A percentile compares a stretch with the other conserved stretches of the same genome.
These are phyloP conservation scores for Atrina japonica DNA, from an alignment of 2,888 invertebrate species.

Conservation along the genomic window DNA sequence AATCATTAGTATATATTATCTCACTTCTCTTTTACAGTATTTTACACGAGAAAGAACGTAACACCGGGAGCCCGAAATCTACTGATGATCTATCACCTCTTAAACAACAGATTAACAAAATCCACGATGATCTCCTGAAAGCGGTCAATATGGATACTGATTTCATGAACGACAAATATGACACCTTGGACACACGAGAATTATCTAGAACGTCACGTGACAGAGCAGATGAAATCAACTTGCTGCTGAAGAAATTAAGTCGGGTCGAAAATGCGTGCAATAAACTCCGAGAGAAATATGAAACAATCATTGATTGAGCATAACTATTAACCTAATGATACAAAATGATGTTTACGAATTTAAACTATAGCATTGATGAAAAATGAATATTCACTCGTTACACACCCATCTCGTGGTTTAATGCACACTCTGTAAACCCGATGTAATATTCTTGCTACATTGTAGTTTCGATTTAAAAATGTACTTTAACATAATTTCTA, in stretches of 20 bases:
- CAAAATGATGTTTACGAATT: too few relatives aligned
- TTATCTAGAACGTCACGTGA: slow-evolving; percentile 9
- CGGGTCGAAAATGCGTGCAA: slow-evolving; percentile 32
- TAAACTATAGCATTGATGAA: too few relatives aligned
- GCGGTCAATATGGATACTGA: slow-evolving; percentile 8
- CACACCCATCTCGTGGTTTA: too few relatives aligned
- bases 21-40: slow-evolving; percentile 25
- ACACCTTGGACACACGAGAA: neutral
- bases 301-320: neutral
- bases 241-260: slow-evolving; percentile 27
- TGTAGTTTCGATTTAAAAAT: too few relatives aligned
- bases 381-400: too few relatives aligned
- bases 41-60: slow-evolving; percentile 32
- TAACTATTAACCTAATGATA: too few relatives aligned
- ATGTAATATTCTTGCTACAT: too few relatives aligned
- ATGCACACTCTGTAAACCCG: too few relatives aligned
- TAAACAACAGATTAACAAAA: slow-evolving; percentile 55
- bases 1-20: too few relatives aligned
- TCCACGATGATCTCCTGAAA: slow-evolving; percentile 55
- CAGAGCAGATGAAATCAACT: slow-evolving; percentile 32
- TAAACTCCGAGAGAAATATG: slow-evolving; percentile 13
- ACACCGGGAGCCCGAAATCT: slow-evolving; percentile 16
- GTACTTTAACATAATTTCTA: too few relatives aligned
- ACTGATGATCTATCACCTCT: slow-evolving; percentile 54
- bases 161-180: neutral